phyloP scores from a whole-genome alignment of 2,113 vertebrate genomes.

The Notarius lentiginosus region DNA sequence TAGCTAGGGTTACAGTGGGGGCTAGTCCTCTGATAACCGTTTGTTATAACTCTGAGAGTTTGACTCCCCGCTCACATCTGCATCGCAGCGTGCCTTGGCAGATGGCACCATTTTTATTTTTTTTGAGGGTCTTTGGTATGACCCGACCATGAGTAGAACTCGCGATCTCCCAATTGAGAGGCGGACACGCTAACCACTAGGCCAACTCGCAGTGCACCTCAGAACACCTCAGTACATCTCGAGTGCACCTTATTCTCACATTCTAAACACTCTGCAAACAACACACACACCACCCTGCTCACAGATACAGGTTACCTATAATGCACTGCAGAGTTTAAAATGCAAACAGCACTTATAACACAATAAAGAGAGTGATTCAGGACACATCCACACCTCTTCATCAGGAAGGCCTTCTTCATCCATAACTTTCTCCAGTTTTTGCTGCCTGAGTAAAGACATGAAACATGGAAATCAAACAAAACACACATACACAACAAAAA shows the following conservation, averaged over 20 bases:
- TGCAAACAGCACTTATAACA: neutral
- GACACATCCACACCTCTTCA: slow-evolving; percentile 78
- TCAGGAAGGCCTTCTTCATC: slow-evolving; percentile 88
- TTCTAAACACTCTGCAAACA: neutral
- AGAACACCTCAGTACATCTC: too few relatives aligned
- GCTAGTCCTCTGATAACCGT: too few relatives aligned
- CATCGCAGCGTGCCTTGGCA: too few relatives aligned
- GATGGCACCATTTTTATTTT: too few relatives aligned
- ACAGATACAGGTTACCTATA: neutral
- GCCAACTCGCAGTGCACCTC: too few relatives aligned
- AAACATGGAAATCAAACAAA: neutral
- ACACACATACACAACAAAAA: neutral
- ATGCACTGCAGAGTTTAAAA: neutral
- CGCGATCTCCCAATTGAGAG: too few relatives aligned
- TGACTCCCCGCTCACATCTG: too few relatives aligned
- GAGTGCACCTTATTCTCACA: neutral
- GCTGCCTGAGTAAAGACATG: slow-evolving; percentile 73
- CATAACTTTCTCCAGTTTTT: slow-evolving; percentile 90
- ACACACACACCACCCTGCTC: neutral
- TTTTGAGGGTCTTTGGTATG: too few relatives aligned
- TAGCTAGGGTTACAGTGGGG: too few relatives aligned
- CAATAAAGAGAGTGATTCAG: neutral
- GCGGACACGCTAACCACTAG: too few relatives aligned
- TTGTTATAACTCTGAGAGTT: too few relatives aligned
- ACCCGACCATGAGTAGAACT: too few relatives aligned